Base-by-base conservation (phyloP, 2,113 vertebrate genomes). In the Mixornis gularis region DNA sequence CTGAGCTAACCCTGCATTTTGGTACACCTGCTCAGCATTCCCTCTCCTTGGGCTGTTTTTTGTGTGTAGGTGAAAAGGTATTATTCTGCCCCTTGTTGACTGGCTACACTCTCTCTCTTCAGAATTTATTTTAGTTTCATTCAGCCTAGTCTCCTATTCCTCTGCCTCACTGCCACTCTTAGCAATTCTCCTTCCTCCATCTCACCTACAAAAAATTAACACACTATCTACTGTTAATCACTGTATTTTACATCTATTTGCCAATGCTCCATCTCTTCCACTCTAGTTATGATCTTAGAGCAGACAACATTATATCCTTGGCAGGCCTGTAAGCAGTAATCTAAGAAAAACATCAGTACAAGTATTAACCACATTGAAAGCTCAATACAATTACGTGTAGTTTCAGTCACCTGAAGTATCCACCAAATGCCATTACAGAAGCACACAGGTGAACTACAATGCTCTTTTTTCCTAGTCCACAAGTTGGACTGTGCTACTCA, bases 21-120 rank as follows among this genome's bases (percentile, higher is more conserved):
- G 8, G 24, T 62, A 16, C 6, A 44, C 2, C 8, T 68, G n/a
- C 69, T 69, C 22, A 80, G 49, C 15, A 34, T 10, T 55, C n/a
- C 40, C 55, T 80, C 25, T 66, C 44, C 27, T 49, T 40, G 7
- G 11, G 29, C 34, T 62, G 13, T 20, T 79, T 65, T 66, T 14
- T 13, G 2, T 29, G 46, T 0, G 0, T 7, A 27, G 2, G 4
- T 20, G 21, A 52, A 55, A 66, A 85, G 12, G 15, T 29, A 58
- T 73, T 51, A 60, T 24, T 58, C 25, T 64, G 44, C 16, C 36
- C 25, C 17, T 49, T 74, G 17, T 7, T 86, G 27, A 55, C 34
- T 64, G n/a, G 13, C 40, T 68, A 49, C 38, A 29, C 8, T 40
- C 26, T 68, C 13, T 18, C n/a, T 66, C 30, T 69, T 48, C 32